Evolutionary conservation across 2,888 invertebrate species (phyloP).

Genomic region (Urechis unicinctus): DNA sequence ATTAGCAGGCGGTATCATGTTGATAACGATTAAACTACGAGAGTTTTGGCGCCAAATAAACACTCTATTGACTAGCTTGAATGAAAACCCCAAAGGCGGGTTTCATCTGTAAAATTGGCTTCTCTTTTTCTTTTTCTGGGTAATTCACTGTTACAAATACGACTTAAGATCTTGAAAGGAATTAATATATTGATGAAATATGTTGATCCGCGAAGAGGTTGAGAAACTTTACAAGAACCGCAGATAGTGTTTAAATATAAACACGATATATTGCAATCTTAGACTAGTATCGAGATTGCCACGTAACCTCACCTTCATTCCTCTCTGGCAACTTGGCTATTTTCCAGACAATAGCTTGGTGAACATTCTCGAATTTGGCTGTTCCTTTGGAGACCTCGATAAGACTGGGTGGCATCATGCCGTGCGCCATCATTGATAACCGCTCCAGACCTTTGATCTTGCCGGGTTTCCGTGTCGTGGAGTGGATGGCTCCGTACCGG

Average conservation of each 20-base stretch:
- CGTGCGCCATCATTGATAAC: conserved; percentile 48
- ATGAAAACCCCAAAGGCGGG: too few relatives aligned
- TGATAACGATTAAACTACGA: too few relatives aligned
- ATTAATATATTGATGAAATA: not conserved
- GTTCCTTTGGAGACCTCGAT: conserved; percentile 69
- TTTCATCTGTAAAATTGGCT: too few relatives aligned
- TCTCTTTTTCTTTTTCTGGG: too few relatives aligned
- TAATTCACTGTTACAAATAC: too few relatives aligned
- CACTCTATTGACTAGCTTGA: too few relatives aligned
- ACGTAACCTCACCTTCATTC: conserved; percentile 73
- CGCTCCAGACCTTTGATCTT: conserved; percentile 55
- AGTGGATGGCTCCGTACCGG: conserved; percentile 93
- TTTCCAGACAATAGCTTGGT: conserved; percentile 94
- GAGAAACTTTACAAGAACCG: not conserved
- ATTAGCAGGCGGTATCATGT: too few relatives aligned
- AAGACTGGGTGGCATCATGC: conserved; percentile 38
- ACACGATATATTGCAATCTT: too few relatives aligned
- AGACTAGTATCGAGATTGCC: too few relatives aligned
- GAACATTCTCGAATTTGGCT: conserved; percentile 98
- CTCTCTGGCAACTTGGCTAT: conserved; percentile 96
- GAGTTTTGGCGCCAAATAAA: too few relatives aligned
- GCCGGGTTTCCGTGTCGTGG: conserved; percentile 61
- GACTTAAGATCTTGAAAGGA: not conserved
- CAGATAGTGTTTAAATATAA: too few relatives aligned
- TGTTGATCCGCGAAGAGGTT: too few relatives aligned